These are phyloP conservation scores for Intellagama lesueurii DNA, from an alignment of 2,797 vertebrate species.

Conservation along the genomic window DNA sequence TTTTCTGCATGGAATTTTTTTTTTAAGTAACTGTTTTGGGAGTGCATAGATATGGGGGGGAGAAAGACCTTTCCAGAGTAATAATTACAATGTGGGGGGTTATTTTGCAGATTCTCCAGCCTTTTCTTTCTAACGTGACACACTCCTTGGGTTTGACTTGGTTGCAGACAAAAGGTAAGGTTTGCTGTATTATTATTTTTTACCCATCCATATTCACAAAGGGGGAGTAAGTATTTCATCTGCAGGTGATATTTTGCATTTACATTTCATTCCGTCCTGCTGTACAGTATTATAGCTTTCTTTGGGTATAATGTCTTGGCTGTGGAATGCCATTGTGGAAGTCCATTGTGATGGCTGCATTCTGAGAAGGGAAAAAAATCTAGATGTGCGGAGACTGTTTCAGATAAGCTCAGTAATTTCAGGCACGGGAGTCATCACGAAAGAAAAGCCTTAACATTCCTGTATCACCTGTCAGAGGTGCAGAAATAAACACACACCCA, in stretches of 20 bases:
- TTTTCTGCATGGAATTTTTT: slow-evolving; percentile 42
- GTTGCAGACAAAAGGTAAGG: slow-evolving; percentile 76
- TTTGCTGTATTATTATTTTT: slow-evolving; percentile 50
- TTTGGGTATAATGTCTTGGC: slow-evolving; percentile 10
- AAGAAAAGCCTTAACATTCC: fast-evolving
- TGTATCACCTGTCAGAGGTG: fast-evolving
- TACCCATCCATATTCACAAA: slow-evolving; percentile 38
- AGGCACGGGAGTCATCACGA: slow-evolving; percentile 6
- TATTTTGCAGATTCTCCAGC: slow-evolving; percentile 74
- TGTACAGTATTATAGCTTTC: slow-evolving; percentile 26
- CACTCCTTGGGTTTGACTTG: slow-evolving; percentile 67
- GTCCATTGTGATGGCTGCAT: slow-evolving; percentile 38
- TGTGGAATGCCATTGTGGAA: slow-evolving; percentile 8
- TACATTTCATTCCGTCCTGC: neutral
- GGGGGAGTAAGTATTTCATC: neutral
- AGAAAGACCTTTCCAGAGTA: slow-evolving; percentile 47
- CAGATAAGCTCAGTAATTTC: slow-evolving; percentile 14
- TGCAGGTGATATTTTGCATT: slow-evolving; percentile 2
- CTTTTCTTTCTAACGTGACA: slow-evolving; percentile 53
- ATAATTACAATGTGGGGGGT: slow-evolving; percentile 42
- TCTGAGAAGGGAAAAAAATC: neutral
- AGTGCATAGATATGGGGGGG: slow-evolving; percentile 36
- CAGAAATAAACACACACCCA: neutral
- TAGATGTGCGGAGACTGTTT: slow-evolving; percentile 9
- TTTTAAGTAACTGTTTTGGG: neutral